Base-by-base conservation (phyloP, 2,888 invertebrate species). In the Drosophila sordidapex region DNA sequence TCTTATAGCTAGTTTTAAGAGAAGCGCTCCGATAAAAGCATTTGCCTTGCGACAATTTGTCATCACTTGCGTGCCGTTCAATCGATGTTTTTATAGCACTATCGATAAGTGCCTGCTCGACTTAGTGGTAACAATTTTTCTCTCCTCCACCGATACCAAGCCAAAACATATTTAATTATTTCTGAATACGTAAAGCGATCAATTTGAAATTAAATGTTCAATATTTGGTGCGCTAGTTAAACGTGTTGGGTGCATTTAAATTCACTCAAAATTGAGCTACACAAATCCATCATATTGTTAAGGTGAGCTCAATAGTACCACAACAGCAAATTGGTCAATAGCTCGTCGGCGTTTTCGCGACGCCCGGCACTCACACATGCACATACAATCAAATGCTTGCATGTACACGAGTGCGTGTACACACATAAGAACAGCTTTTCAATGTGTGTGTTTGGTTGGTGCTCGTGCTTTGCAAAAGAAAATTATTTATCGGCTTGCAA, bases 321-420 rank as follows among this genome's bases (percentile, higher is more conserved):
- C 57, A 61, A 56, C 56, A 71, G 52, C 60, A 69, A 60, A 65
- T 65, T 74, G 58, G 61, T 70, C 67, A 68, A 69, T 75, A 81
- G 66, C 53, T 72, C 72, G 58, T 89, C 87, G 89, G 82, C 80
- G 69, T 77, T 83, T 85, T 80, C 82, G 89, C 82, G 89, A 85
- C 89, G 87, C 85, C 85, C 89, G 85, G 89, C 78, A 70, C 84
- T 43, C 36, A 76, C 54, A 69, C 52, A 66, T 33, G 62, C 40
- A 58, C 33, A 46, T 10, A 21, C 53, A 54, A 11, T 52, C 57
- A 54, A 51, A 40, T 58, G 56, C 58, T 59, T 58, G 61, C 65
- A 62, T 62, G 40, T 48, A 53, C 46, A 27, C 18, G 36, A 48
- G 18, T 52, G 53, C 38, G 40, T 25, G 49, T 27, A 18, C 49